A percentile compares a stretch with the other conserved stretches of the same genome.
Conservation (phyloP, 2,797 vertebrate genomes). For the Anas bernieri region DNA sequence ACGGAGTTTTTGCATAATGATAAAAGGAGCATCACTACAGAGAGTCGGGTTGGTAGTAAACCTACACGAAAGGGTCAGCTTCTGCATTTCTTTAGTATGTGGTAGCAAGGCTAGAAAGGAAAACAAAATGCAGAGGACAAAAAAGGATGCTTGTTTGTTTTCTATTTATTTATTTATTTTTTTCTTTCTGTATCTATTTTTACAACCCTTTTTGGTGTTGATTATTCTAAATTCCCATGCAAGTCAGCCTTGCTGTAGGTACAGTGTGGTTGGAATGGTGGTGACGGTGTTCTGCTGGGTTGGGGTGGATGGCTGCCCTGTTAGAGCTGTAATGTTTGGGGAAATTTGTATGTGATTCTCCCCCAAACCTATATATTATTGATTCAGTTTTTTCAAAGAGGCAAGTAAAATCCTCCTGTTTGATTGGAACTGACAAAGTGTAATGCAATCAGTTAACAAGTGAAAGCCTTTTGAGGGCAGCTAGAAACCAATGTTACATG, state of each 20-base stretch:
- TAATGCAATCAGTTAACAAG: not conserved
- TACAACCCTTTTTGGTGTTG: not conserved
- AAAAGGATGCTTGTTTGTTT: not conserved
- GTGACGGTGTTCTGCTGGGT: not conserved
- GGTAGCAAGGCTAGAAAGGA: not conserved
- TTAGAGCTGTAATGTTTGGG: not conserved
- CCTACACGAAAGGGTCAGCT: not conserved
- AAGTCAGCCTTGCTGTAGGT: not conserved
- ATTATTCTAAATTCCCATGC: not conserved
- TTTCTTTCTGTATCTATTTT: not conserved
- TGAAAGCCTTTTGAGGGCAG: not conserved
- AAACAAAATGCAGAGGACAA: not conserved
- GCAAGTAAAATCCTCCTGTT: not conserved
- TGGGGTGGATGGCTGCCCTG: not conserved
- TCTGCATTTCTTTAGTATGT: not conserved
- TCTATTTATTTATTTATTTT: not conserved
- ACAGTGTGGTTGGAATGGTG: too few species aligned
- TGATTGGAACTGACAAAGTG: not conserved
- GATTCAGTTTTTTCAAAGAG: not conserved
- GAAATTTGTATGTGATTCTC: not conserved
- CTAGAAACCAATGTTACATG: not conserved
- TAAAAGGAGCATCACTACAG: not conserved
- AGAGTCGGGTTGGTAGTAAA: not conserved
- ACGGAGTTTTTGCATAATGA: accelerated
- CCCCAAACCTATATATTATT: not conserved